These are phyloP conservation scores for Podilymbus podiceps DNA, from an alignment of 2,113 vertebrate species.

Conservation along the genomic window DNA sequence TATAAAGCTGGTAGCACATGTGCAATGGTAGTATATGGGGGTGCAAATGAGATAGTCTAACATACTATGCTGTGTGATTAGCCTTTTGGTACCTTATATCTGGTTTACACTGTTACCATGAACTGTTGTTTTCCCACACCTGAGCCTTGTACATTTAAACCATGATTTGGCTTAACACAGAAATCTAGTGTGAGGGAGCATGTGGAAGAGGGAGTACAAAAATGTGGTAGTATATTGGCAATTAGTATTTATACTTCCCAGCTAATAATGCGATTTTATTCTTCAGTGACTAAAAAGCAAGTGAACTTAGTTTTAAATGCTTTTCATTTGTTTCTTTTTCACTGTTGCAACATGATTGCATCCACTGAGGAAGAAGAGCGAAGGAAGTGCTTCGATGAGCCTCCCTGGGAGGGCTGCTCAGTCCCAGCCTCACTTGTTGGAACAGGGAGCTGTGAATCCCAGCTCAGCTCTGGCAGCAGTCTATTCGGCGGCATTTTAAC, in stretches of 20 bases:
- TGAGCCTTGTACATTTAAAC: background rate
- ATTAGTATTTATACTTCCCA: background rate
- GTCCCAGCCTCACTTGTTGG: background rate
- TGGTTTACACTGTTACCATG: background rate
- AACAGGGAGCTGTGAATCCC: background rate
- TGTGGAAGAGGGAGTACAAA: background rate
- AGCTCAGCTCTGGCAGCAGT: background rate
- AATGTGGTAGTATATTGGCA: background rate
- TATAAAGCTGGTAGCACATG: background rate
- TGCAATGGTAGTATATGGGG: background rate
- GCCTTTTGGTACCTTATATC: background rate
- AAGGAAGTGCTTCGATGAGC: background rate
- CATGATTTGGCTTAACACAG: background rate
- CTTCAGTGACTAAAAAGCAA: background rate
- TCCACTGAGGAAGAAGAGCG: background rate
- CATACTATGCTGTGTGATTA: background rate
- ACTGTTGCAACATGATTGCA: background rate
- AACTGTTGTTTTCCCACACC: background rate
- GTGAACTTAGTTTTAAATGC: background rate
- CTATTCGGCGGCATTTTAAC: background rate
- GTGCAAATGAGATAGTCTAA: background rate
- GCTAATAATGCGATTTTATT: background rate
- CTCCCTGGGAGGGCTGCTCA: background rate
- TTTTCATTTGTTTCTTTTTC: background rate
- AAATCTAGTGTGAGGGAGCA: background rate